Percentiles rank a stretch among this genome's conserved stretches.
Evolutionary conservation across 2,113 vertebrate species (phyloP).

Genomic region (Aphyosemion australe): DNA sequence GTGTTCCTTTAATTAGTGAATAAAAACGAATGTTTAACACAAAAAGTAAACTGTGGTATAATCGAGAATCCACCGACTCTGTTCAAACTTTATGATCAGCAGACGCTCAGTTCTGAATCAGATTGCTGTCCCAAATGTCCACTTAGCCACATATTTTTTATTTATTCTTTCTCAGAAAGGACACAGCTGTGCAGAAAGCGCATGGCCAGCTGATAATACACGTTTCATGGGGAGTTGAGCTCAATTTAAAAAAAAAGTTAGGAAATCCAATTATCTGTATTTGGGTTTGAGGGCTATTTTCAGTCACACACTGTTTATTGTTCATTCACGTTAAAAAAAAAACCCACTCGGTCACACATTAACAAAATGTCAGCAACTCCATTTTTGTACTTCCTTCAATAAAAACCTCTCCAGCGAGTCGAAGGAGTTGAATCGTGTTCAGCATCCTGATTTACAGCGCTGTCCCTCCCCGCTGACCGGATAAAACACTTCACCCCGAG

Average conservation of each 20-base stretch:
- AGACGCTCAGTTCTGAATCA: no score
- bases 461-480: conserved; percentile 23
- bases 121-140: conserved; percentile 1
- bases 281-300: background rate
- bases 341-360: background rate
- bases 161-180: background rate
- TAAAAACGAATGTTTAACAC: no score
- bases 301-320: background rate
- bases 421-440: conserved; percentile 32
- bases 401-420: conserved; percentile 8
- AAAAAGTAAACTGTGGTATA: no score
- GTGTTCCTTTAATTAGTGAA: no score
- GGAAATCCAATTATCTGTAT: conserved; percentile 19
- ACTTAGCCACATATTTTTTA: background rate
- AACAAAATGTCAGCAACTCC: conserved; percentile 31
- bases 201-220: conserved; percentile 23
- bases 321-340: conserved; percentile 1
- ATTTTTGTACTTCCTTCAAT: conserved; percentile 28
- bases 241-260: conserved; percentile 14
- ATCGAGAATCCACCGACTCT: no score
- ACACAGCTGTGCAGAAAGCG: conserved; percentile 25
- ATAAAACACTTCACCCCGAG: conserved; percentile 32
- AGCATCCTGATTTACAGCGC: conserved; percentile 17
- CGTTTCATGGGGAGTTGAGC: conserved; percentile 25
- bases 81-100: no score